phyloP scores from a whole-genome alignment of 2,888 invertebrate genomes.

The Eledone cirrhosa region DNA sequence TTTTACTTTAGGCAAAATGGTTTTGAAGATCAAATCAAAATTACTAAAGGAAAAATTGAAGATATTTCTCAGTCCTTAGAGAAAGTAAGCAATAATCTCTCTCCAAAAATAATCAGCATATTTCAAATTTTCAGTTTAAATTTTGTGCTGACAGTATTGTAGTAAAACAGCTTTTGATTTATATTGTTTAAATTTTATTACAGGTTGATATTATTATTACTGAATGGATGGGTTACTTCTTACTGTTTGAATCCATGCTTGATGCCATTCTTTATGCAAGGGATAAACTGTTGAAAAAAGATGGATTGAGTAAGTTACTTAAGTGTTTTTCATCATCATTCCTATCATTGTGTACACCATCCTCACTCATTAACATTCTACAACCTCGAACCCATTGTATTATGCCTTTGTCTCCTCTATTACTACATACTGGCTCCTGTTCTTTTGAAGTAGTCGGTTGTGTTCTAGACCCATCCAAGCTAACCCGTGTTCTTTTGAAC shows the following conservation, averaged over 20 bases:
- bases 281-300: constrained; percentile 80
- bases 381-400: too few species aligned
- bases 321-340: background rate
- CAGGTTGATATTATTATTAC: constrained; percentile 86
- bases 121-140: too few species aligned
- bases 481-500: too few species aligned
- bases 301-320: constrained; percentile 71
- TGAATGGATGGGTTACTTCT: constrained; percentile 99
- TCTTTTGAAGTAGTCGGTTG: too few species aligned
- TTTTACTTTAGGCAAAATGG: constrained; percentile 74
- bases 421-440: too few species aligned
- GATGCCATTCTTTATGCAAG: constrained; percentile 84
- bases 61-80: constrained; percentile 79
- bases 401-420: too few species aligned
- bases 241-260: constrained; percentile 95
- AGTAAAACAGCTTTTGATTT: background rate
- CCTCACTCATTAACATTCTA: too few species aligned
- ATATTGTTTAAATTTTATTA: background rate
- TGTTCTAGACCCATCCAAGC: too few species aligned
- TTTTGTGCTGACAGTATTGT: background rate
- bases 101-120: too few species aligned
- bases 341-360: too few species aligned
- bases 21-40: constrained; percentile 76
- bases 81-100: constrained; percentile 65
- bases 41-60: constrained; percentile 87